Base-by-base conservation (phyloP, 2,888 invertebrate species). In the Dendrolimus houi region DNA sequence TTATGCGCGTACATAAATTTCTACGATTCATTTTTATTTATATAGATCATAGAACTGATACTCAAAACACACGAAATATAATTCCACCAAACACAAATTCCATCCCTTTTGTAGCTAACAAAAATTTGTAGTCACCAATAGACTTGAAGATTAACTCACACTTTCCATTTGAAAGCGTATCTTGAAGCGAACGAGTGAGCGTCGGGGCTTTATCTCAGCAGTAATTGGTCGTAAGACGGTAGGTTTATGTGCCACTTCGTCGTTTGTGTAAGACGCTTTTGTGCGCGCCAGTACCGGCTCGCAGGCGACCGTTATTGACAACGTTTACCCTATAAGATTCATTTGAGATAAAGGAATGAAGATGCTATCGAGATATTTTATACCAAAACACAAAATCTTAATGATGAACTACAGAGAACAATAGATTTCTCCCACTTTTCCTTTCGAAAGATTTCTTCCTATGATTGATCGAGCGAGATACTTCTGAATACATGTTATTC, bases 201-300 rank as follows among this genome's bases (percentile, higher is more conserved):
- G 75, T 72, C 74, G 74, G 77, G 29, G 80, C 78, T 81, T 83
- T 84, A 85, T 82, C 83, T 82, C 59, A 62, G 55, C 68, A 61
- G 80, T 85, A 85, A 85, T 85, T 85, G 84, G 79, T 82, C 81
- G 81, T 85, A 83, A 81, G 79, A 74, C 73, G 69, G 73, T 69
- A 68, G 77, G 71, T 83, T 83, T 83, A 83, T 75, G 72, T 68
- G 65, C 64, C 47, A 47, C 9, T 8, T 47, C 47, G 47, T 47
- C 47, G 47, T 47, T 47, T 47, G 12, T 6, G 47, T 47, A 47
- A 47, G 47, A 47, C 47, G 47, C 9, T 9, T 47, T 47, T 12
- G 47, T 47, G 47, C 12, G 3, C 47, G 47, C 29, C 29, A 29
- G 29, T 47, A 47, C 47, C 12, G 9, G 12, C 47, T 47, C 12